These are phyloP conservation scores for Sebastes umbrosus DNA, from an alignment of 2,797 vertebrate species.

Conservation along the genomic window DNA sequence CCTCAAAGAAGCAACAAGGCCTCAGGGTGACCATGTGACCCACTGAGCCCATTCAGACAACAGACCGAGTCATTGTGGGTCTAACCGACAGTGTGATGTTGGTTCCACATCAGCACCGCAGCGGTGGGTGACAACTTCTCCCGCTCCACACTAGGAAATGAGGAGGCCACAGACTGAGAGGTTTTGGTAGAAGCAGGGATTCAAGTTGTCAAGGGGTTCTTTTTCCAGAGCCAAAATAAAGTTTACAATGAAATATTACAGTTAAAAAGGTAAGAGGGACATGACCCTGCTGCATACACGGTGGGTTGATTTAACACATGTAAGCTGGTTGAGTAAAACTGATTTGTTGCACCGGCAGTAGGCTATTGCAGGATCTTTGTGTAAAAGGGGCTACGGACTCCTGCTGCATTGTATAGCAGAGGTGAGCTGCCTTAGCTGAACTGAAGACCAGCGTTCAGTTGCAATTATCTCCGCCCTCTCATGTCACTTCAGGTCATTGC, in stretches of 20 bases:
- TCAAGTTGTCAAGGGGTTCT: neutral
- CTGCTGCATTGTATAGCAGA: too few relatives aligned
- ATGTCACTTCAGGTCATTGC: neutral
- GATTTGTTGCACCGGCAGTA: neutral
- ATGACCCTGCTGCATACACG: neutral
- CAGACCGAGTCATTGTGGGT: constrained; percentile 60
- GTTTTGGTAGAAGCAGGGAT: constrained; percentile 1
- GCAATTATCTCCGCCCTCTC: neutral
- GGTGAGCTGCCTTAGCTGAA: too few relatives aligned
- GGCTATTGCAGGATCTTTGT: too few relatives aligned
- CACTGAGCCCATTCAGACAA: constrained; percentile 42
- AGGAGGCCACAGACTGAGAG: constrained; percentile 15
- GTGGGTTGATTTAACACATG: neutral
- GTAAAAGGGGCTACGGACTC: too few relatives aligned
- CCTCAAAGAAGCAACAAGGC: constrained; percentile 37
- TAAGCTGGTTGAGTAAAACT: neutral
- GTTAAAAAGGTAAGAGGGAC: neutral
- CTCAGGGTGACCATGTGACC: constrained; percentile 45
- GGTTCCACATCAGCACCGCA: constrained; percentile 19
- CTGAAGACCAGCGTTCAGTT: too few relatives aligned
- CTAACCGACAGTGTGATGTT: constrained; percentile 26
- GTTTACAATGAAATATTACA: neutral
- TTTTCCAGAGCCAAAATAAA: constrained; percentile 3
- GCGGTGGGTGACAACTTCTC: constrained; percentile 47
- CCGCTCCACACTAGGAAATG: constrained; percentile 34